Percentiles rank a stretch among this genome's conserved stretches.
These are phyloP conservation scores for Latrodectus geometricus DNA, from an alignment of 1,140 invertebrate species.

Conservation along the genomic window DNA sequence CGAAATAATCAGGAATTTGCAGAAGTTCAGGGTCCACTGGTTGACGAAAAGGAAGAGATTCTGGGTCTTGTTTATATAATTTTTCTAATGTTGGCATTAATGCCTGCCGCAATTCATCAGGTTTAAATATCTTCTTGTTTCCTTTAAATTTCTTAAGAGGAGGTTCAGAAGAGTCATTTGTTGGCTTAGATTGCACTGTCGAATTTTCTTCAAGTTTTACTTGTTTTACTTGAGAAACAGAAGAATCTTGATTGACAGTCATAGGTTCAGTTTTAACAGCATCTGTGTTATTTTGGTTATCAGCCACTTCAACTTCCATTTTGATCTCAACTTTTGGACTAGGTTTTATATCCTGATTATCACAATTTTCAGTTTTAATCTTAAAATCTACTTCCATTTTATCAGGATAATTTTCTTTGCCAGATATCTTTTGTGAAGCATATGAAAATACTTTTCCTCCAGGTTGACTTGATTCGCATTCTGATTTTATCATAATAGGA, in stretches of 20 bases:
- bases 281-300: constrained; percentile 10
- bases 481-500: not conserved
- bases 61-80: constrained; percentile 91
- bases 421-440: not conserved
- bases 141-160: constrained; percentile 9
- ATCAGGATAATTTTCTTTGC: not conserved
- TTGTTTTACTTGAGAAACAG: not conserved
- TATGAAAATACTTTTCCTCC: constrained; percentile 29
- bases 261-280: not conserved
- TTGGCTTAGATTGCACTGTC: not conserved
- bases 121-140: constrained; percentile 77
- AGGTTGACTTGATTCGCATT: constrained; percentile 13
- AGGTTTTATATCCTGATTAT: not conserved
- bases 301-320: constrained; percentile 7
- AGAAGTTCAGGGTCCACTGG: constrained; percentile 90
- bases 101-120: constrained; percentile 91
- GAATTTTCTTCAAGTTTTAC: not conserved
- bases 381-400: not conserved
- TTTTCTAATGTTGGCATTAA: constrained; percentile 96
- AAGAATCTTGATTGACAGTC: not conserved
- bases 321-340: not conserved
- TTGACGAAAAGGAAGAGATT: constrained; percentile 94
- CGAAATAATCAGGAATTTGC: constrained; percentile 90
- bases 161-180: not conserved
- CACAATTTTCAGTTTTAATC: not conserved